A percentile compares a stretch with the other conserved stretches of the same genome.
Evolutionary conservation across 2,113 vertebrate species (phyloP).

Genomic region (Zapus hudsonius): DNA sequence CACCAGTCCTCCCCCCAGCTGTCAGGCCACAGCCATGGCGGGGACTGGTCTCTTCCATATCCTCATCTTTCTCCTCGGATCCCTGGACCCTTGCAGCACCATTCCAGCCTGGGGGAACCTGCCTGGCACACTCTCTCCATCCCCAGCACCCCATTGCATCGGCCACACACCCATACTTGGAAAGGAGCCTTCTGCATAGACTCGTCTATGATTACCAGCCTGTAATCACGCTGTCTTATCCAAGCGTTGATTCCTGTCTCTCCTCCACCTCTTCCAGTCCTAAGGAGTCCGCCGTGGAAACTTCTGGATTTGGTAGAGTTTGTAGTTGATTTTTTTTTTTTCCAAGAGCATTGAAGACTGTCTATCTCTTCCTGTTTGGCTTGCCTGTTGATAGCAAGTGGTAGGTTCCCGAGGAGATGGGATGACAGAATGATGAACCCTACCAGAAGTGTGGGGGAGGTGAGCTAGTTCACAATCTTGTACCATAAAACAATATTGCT

Average conservation of each 20-base stretch:
- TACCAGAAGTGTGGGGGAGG: conserved; percentile 73
- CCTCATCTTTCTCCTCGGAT: not conserved
- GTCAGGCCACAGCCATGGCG: too few species aligned
- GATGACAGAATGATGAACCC: conserved; percentile 68
- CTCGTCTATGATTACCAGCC: conserved; percentile 81
- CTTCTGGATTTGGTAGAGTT: conserved; percentile 76
- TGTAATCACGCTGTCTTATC: conserved; percentile 87
- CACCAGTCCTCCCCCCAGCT: too few species aligned
- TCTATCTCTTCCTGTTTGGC: conserved; percentile 61
- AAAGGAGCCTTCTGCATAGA: conserved; percentile 83
- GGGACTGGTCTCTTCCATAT: too few species aligned
- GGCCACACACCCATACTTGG: not conserved
- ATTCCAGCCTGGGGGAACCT: conserved; percentile 37
- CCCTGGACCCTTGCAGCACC: conserved; percentile 13
- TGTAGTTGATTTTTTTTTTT: conserved; percentile 35
- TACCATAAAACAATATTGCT: conserved; percentile 86
- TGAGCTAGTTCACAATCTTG: conserved; percentile 81
- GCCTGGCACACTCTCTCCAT: not conserved
- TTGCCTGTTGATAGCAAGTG: conserved; percentile 53
- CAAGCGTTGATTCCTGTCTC: conserved; percentile 82
- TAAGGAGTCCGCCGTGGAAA: conserved; percentile 85
- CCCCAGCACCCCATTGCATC: not conserved
- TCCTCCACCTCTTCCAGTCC: conserved; percentile 74
- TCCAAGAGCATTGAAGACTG: conserved; percentile 69
- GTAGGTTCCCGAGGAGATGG: conserved; percentile 68